These are phyloP conservation scores for Silurus lanzhouensis DNA, from an alignment of 2,797 vertebrate species.

Conservation along the genomic window DNA sequence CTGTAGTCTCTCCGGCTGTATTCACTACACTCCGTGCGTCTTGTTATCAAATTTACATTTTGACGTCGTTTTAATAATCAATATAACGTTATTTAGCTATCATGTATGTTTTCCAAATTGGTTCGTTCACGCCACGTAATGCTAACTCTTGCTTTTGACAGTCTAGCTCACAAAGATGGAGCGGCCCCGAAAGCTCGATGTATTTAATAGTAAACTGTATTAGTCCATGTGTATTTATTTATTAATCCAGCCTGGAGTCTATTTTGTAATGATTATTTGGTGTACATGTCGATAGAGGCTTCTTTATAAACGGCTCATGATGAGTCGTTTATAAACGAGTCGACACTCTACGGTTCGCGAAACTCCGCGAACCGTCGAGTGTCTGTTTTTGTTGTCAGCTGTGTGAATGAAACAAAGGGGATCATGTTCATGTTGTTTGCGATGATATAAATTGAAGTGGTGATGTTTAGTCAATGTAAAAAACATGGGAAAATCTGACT, in stretches of 20 bases:
- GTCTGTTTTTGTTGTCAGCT: neutral
- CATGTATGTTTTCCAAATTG: neutral
- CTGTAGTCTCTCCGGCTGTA: neutral
- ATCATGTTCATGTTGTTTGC: neutral
- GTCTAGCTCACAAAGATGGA: neutral
- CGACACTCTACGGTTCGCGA: neutral
- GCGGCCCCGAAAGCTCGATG: neutral
- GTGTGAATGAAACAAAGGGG: neutral
- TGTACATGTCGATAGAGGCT: neutral
- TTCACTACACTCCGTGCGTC: neutral
- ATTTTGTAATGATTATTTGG: neutral
- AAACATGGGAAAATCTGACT: neutral
- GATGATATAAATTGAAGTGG: neutral
- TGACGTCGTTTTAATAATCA: no score
- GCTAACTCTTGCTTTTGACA: constrained; percentile 21
- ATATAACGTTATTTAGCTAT: neutral
- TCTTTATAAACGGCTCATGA: neutral
- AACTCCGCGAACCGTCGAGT: no score
- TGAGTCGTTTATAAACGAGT: neutral
- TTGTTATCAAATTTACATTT: neutral
- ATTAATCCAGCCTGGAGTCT: neutral
- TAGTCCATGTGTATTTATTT: neutral
- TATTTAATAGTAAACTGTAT: no score
- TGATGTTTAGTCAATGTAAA: neutral
- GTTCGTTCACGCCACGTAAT: neutral